Evolutionary conservation across 2,888 invertebrate genomes (phyloP).

Genomic region (Lottia gigantea): DNA sequence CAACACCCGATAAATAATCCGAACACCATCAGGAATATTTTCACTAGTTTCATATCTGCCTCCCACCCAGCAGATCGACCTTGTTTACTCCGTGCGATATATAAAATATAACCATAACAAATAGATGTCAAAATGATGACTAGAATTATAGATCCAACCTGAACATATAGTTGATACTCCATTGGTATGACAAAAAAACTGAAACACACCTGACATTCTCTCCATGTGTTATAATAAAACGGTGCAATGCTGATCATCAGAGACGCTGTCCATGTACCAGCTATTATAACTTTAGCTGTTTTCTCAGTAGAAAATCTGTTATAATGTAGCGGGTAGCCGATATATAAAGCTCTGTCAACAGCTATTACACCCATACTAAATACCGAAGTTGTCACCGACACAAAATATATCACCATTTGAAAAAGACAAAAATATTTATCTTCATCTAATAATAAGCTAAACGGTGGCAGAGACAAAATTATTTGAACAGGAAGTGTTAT

Average conservation of each 20-base stretch:
- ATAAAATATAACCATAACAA: background rate
- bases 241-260: background rate
- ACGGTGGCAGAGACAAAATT: slow-evolving; percentile 11
- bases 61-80: background rate
- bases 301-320: background rate
- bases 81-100: background rate
- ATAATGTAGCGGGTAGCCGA: slow-evolving; percentile 6
- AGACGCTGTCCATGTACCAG: slow-evolving; percentile 4
- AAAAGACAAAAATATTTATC: slow-evolving; percentile 21
- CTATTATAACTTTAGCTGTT: background rate
- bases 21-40: slow-evolving; percentile 17
- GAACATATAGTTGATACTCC: slow-evolving; percentile 6
- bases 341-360: slow-evolving; percentile 22
- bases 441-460: slow-evolving; percentile 7
- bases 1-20: slow-evolving; percentile 16
- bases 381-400: slow-evolving; percentile 20
- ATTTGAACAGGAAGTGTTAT: slow-evolving; percentile 20
- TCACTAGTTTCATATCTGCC: slow-evolving; percentile 1
- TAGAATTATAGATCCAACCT: background rate
- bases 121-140: background rate
- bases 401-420: slow-evolving; percentile 20
- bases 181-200: background rate
- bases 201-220: background rate
- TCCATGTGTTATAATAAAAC: slow-evolving; percentile 11
- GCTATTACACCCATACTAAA: slow-evolving; percentile 22